Evolutionary conservation across 2,113 vertebrate genomes (phyloP), one percentile per base, ranked within the genome.

Genomic region (Falcunculus frontatus): DNA sequence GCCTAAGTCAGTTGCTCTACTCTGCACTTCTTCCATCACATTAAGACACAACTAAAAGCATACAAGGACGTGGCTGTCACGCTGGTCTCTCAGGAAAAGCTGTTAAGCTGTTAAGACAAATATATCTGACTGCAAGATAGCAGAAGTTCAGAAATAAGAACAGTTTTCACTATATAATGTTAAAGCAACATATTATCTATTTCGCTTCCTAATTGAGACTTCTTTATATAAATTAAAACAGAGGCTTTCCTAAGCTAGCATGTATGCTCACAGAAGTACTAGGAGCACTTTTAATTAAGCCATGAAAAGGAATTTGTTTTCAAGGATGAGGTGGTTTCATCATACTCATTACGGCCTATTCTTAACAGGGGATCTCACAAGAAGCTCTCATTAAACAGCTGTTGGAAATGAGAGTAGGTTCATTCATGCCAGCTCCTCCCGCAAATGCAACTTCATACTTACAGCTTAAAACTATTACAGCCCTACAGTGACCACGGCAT

Each of bases 281-380:
- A 76, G 84, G 53, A 95, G 77, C 94, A 92, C 88, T 97, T 95
- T 97, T 97, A 95, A 97, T 97, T 95, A 97, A 97, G 85, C 19
- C 25, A 59, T 69, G 85, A 88, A 76, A 93, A 93, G 78, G 82
- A 64, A 62, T 95, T 95, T 86, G 84, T 96, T 98, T 96, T 92
- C 74, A 89, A 92, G 90, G 81, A 90, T 87, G 87, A 91, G 86
- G 89, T 94, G 90, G 93, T 96, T 94, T 91, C 94, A 83, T 90
- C 90, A 82, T 37, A 78, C 87, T 96, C 90, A 97, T 97, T 96
- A 96, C 15, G 39, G 70, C 81, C 81, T 82, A 69, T 95, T 96
- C 95, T 92, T 95, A 96, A 96, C 69, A 57, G 86, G 85, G 86
- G 90, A 91, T 96, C 91, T 96, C 73, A 80, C 47, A 74, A 95